phyloP scores from a whole-genome alignment of 1,140 invertebrate species.

The Lutraria rhynchaena region DNA sequence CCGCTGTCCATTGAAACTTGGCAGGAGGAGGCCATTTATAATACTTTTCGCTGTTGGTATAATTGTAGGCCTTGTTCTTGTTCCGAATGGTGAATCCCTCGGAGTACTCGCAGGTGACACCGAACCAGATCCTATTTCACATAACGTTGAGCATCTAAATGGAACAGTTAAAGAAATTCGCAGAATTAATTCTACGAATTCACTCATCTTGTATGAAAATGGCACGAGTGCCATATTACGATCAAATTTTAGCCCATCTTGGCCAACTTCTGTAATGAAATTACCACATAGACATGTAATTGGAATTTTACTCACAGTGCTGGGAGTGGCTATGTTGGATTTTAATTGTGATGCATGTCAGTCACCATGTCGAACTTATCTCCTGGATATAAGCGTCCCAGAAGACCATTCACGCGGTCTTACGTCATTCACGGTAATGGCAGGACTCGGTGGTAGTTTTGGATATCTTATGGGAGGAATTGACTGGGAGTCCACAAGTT shows the following conservation, averaged over 20 bases:
- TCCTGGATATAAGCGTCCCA: conserved; percentile 95
- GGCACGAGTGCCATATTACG: conserved; percentile 35
- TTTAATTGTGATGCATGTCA: conserved; percentile 98
- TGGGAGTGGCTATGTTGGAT: conserved; percentile 96
- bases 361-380: conserved; percentile 93
- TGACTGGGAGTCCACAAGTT: conserved; percentile 91
- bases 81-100: conserved; percentile 94
- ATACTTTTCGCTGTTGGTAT: conserved; percentile 94
- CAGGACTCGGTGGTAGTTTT: conserved; percentile 95
- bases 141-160: not conserved
- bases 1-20: conserved; percentile 90
- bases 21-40: conserved; percentile 95
- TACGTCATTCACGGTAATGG: conserved; percentile 98
- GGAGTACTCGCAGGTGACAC: conserved; percentile 91
- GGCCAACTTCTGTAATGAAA: conserved; percentile 21
- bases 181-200: conserved; percentile 45
- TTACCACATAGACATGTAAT: conserved; percentile 65
- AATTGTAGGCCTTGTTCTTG: conserved; percentile 83
- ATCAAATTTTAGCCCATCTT: conserved; percentile 46
- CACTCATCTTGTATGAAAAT: conserved; percentile 36
- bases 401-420: conserved; percentile 96
- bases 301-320: conserved; percentile 91
- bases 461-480: conserved; percentile 96
- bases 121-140: conserved; percentile 1
- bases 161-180: conserved; percentile 10